Evolutionary conservation across 2,113 vertebrate species (phyloP).

Genomic region (Oreocharis arfaki): DNA sequence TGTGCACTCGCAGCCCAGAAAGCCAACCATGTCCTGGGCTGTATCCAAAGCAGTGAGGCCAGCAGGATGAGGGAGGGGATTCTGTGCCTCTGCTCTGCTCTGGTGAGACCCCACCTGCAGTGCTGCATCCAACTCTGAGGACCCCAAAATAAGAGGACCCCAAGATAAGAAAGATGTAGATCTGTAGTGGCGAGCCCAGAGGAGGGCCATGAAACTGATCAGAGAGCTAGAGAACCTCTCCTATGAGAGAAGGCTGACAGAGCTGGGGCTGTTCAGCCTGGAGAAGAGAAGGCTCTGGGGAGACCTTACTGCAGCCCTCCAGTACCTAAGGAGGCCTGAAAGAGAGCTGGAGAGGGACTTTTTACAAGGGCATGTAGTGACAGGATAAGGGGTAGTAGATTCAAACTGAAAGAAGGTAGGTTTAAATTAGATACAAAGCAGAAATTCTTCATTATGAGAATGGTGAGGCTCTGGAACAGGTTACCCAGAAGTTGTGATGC

Average conservation of each 20-base stretch:
- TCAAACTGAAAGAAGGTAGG: neutral
- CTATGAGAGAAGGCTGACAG: neutral
- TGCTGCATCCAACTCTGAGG: neutral
- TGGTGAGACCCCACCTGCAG: neutral
- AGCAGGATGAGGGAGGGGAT: accelerated
- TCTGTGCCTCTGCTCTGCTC: neutral
- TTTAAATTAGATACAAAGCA: neutral
- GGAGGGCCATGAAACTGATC: neutral
- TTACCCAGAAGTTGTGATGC: neutral
- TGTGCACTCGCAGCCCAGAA: neutral
- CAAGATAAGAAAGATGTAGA: neutral
- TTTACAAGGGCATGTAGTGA: neutral
- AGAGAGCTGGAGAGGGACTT: neutral
- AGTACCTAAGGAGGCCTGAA: neutral
- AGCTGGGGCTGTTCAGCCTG: neutral
- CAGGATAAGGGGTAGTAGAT: neutral
- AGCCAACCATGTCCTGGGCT: neutral
- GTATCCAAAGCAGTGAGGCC: neutral
- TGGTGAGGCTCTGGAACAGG: neutral
- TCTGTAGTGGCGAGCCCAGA: accelerated
- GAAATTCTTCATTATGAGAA: neutral
- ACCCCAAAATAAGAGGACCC: neutral
- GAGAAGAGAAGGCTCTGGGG: neutral
- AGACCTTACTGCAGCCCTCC: neutral
- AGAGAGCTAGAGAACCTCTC: neutral